Percentiles rank a stretch among this genome's conserved stretches.
These are phyloP conservation scores for Pelusios castaneus DNA, from an alignment of 2,113 vertebrate genomes.

Conservation along the genomic window DNA sequence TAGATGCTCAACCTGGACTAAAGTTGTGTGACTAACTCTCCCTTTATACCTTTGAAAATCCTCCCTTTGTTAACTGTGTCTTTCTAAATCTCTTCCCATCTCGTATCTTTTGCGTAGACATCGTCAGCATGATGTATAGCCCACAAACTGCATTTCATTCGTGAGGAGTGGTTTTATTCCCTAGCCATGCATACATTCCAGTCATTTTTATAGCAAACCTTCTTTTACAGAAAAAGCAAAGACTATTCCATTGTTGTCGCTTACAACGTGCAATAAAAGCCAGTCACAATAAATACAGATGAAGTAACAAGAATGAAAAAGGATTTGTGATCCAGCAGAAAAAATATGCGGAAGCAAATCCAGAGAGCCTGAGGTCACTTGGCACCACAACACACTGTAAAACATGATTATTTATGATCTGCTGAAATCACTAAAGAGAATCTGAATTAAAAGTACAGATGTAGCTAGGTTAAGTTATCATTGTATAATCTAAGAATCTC, in stretches of 20 bases:
- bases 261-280: not conserved
- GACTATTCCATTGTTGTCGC: not conserved
- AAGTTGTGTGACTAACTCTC: not conserved
- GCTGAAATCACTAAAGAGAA: not conserved
- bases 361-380: not conserved
- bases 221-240: not conserved
- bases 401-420: not conserved
- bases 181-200: not conserved
- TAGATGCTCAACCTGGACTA: not conserved
- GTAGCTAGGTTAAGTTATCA: not conserved
- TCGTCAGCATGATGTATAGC: not conserved
- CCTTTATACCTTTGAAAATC: not conserved
- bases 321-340: not conserved
- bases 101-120: not conserved
- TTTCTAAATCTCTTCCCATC: not conserved
- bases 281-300: constrained; percentile 17
- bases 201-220: constrained; percentile 10
- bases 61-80: not conserved
- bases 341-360: not conserved
- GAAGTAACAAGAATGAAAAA: constrained; percentile 4
- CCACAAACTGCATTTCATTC: not conserved
- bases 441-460: not conserved
- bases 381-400: not conserved
- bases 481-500: not conserved
- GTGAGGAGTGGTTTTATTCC: constrained; percentile 6